Percentiles rank a stretch among this genome's conserved stretches.
phyloP scores from a whole-genome alignment of 2,888 invertebrate species.

The Clitarchus hookeri region DNA sequence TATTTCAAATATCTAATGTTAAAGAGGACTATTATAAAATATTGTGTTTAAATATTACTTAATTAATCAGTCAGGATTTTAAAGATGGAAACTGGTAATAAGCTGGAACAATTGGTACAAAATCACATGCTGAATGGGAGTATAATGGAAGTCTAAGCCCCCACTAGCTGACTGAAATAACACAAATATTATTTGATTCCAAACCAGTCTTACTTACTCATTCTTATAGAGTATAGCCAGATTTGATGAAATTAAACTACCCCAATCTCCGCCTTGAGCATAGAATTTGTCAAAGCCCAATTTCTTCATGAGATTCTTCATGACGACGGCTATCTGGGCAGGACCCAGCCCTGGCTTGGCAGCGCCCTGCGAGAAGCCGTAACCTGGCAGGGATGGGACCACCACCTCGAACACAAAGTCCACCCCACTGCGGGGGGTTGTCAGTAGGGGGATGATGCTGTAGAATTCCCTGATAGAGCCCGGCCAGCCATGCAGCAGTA shows the following conservation, averaged over 20 bases:
- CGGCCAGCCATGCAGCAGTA: slow-evolving; percentile 86
- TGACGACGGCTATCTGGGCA: slow-evolving; percentile 60
- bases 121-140: no score
- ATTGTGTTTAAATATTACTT: no score
- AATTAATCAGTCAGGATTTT: no score
- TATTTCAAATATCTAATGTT: no score
- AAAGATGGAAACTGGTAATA: no score
- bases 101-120: no score
- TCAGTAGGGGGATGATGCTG: slow-evolving; percentile 70
- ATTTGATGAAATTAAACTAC: slow-evolving; percentile 64
- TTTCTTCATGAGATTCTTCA: slow-evolving; percentile 72
- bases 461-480: slow-evolving; percentile 82
- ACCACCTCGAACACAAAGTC: slow-evolving; percentile 71
- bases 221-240: slow-evolving; percentile 69
- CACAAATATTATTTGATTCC: no score
- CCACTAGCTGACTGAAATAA: no score
- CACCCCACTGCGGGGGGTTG: slow-evolving; percentile 56
- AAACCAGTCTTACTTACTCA: slow-evolving; percentile 48
- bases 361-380: slow-evolving; percentile 66
- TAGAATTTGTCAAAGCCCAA: slow-evolving; percentile 69
- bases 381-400: slow-evolving; percentile 71
- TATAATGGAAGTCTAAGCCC: no score
- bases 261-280: slow-evolving; percentile 85
- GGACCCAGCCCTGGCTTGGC: slow-evolving; percentile 46
- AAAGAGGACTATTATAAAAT: no score